phyloP scores from a whole-genome alignment of 2,113 vertebrate genomes.

The Mesembrinibis cayennensis region DNA sequence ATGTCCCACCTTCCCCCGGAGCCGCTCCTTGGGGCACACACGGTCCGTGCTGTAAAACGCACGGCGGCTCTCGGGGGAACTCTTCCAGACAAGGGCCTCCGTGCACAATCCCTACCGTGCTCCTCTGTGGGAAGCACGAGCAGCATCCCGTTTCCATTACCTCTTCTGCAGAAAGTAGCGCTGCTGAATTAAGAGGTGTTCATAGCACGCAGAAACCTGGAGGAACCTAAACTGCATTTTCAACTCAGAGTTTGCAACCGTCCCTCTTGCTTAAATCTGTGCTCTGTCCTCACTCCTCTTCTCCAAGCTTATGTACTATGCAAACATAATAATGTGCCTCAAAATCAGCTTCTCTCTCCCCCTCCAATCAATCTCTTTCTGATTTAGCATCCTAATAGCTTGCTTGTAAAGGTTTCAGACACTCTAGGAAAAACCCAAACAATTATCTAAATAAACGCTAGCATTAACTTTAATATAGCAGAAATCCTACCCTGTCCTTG shows the following conservation, averaged over 20 bases:
- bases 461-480: not conserved
- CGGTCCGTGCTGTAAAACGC: accelerated
- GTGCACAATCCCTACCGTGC: accelerated
- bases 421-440: not conserved
- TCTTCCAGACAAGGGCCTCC: not conserved
- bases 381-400: not conserved
- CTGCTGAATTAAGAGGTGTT: not conserved
- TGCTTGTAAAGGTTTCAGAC: not conserved
- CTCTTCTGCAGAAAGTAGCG: not conserved
- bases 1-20: accelerated
- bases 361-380: not conserved
- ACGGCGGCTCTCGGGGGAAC: not conserved
- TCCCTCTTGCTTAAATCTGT: accelerated
- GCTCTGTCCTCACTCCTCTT: not conserved
- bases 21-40: not conserved
- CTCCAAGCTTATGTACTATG: not conserved
- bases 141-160: not conserved
- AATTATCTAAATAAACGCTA: not conserved
- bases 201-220: not conserved
- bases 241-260: not conserved
- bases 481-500: not conserved
- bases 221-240: not conserved
- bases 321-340: not conserved
- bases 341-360: not conserved
- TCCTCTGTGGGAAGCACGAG: accelerated